Conservation (phyloP, 2,113 vertebrate genomes). For the Ctenodactylus gundi region DNA sequence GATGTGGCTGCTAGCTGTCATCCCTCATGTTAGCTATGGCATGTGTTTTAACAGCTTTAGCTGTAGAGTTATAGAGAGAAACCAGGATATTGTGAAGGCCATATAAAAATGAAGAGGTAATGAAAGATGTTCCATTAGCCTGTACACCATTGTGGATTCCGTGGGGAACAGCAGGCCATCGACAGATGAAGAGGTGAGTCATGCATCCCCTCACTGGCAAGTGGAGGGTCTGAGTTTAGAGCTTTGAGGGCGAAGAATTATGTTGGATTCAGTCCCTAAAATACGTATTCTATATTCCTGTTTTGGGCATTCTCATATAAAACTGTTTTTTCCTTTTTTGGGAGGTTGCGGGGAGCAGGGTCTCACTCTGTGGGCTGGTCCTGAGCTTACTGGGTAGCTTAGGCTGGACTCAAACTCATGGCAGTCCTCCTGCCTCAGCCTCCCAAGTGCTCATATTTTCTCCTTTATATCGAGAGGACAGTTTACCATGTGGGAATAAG, state of each 20-base stretch:
- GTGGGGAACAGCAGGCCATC: neutral
- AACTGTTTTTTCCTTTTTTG: too few species aligned
- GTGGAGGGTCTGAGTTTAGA: constrained; percentile 44
- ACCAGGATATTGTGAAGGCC: neutral
- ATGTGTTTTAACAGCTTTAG: neutral
- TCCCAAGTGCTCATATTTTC: too few species aligned
- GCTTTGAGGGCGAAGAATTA: constrained; percentile 4
- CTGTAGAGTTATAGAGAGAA: neutral
- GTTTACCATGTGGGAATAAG: neutral
- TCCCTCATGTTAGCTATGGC: neutral
- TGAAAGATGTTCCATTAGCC: neutral
- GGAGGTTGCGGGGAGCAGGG: neutral
- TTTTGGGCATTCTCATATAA: constrained; percentile 27
- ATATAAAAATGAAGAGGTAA: constrained; percentile 1
- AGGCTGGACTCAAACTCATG: too few species aligned
- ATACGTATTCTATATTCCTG: neutral
- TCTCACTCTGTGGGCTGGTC: too few species aligned
- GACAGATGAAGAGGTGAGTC: constrained; percentile 36
- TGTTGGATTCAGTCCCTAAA: constrained; percentile 15
- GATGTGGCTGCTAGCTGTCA: neutral
- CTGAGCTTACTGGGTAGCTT: too few species aligned
- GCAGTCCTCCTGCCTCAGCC: too few species aligned
- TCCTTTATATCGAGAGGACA: neutral
- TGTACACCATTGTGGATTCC: constrained; percentile 15
- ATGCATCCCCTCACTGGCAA: constrained; percentile 25